Conservation (phyloP, 2,888 invertebrate species). For the Thymelicus lineola region DNA sequence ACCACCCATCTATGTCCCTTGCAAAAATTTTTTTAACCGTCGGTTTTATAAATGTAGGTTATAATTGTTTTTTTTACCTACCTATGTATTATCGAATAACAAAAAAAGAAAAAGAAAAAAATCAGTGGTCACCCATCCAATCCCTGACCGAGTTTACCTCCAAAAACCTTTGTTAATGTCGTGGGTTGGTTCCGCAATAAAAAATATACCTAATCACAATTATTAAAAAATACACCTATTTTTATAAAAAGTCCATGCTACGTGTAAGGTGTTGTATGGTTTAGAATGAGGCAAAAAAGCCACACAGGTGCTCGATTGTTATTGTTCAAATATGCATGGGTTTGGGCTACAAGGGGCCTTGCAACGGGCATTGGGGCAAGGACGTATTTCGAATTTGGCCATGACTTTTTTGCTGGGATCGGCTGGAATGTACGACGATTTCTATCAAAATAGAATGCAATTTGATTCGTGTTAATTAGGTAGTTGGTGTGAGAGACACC, state of each 20-base stretch:
- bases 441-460: too few species aligned
- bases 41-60: too few species aligned
- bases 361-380: conserved; percentile 57
- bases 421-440: too few species aligned
- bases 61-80: too few species aligned
- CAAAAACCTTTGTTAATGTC: too few species aligned
- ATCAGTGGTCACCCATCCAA: background rate
- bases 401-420: conserved; percentile 14
- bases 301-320: conserved; percentile 68
- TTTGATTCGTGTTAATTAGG: too few species aligned
- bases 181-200: background rate
- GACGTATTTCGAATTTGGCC: conserved; percentile 46
- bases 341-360: conserved; percentile 51
- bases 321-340: conserved; percentile 61
- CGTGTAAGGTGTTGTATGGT: background rate
- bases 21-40: too few species aligned
- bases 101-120: too few species aligned
- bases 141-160: background rate
- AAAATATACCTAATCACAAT: too few species aligned
- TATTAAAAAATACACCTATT: background rate
- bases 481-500: too few species aligned
- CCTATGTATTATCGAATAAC: too few species aligned
- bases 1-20: too few species aligned
- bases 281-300: conserved; percentile 45
- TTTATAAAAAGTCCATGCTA: background rate